Evolutionary conservation across 2,888 invertebrate species (phyloP), one percentile per base, ranked within the genome.

Genomic region (Drosophila meridionalis): DNA sequence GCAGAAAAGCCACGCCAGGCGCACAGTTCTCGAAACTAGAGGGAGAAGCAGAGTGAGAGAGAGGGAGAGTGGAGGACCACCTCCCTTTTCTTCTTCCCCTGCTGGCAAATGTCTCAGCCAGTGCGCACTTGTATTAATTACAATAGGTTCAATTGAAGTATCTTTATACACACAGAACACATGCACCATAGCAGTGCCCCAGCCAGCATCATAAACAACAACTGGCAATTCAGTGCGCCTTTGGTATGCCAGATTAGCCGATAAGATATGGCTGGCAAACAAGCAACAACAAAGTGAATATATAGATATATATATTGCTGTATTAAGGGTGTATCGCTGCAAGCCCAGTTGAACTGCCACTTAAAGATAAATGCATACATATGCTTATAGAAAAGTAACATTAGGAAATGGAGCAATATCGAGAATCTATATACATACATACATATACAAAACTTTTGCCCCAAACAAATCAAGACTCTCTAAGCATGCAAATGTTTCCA

Each of bases 101-200:
- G 11, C 43, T 26, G 20, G 30, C 20, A 43, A 52, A 36, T 26
- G 38, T 50, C 11, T 56, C 45, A 61, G 56, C 53, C 76, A 65
- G 68, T 30, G 67, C 34, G 56, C 62, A 63, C 73, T 71, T 68
- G 76, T 84, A 84, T 84, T 89, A 87, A 84, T 84, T 87, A 84
- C 90, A 89, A 78, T 76, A 74, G 71, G 69, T 79, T 82, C 88
- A 76, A 87, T 89, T 87, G 65, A 76, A 84, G 70, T 82, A 76
- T 71, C 71, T 82, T 81, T 68, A 72, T 75, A 47, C 28, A 36
- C 7, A 50, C 34, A 42, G 11, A 50, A n/a, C 52, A 38, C 52
- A 64, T 67, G 40, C 28, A 64, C 45, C 32, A 64, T n/a, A 59
- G 11, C 48, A 48, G 30, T 43, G 50, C 30, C 55, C 55, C 38